Conservation (phyloP, 2,113 vertebrate genomes). For the Typhlomys cinereus region DNA sequence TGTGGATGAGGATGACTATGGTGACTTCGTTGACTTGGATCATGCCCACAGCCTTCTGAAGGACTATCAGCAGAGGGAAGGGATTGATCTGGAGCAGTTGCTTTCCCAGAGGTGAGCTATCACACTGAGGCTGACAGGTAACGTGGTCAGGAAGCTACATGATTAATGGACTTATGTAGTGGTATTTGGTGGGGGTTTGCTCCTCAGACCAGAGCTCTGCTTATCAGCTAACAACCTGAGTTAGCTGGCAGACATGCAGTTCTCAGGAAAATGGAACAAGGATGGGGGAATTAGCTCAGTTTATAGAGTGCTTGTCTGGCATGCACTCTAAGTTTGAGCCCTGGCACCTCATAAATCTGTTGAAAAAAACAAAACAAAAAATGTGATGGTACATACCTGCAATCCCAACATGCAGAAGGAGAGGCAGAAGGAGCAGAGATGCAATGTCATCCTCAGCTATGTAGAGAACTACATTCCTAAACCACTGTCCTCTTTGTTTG, state of each 20-base stretch:
- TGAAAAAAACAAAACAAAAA: no score
- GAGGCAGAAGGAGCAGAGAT: no score
- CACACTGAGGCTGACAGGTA: background rate
- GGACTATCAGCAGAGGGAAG: conserved; percentile 89
- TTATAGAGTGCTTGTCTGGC: no score
- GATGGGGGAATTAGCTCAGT: background rate
- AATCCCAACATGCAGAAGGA: no score
- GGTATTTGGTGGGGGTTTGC: background rate
- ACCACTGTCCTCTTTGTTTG: no score
- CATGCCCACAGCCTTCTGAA: conserved; percentile 85
- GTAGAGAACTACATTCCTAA: no score
- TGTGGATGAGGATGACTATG: conserved; percentile 86
- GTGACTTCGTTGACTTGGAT: conserved; percentile 67
- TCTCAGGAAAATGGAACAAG: background rate
- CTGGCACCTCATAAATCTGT: no score
- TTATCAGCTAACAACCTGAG: background rate
- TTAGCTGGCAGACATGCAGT: background rate
- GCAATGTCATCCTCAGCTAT: no score
- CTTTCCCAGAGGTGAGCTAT: conserved; percentile 83
- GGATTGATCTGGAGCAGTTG: conserved; percentile 77
- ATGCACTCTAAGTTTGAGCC: no score
- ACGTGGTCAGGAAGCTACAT: background rate
- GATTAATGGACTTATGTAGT: background rate
- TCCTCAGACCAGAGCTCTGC: background rate
- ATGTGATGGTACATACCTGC: no score